Conservation (phyloP, 2,888 invertebrate genomes). For the Drosophila mettleri region DNA sequence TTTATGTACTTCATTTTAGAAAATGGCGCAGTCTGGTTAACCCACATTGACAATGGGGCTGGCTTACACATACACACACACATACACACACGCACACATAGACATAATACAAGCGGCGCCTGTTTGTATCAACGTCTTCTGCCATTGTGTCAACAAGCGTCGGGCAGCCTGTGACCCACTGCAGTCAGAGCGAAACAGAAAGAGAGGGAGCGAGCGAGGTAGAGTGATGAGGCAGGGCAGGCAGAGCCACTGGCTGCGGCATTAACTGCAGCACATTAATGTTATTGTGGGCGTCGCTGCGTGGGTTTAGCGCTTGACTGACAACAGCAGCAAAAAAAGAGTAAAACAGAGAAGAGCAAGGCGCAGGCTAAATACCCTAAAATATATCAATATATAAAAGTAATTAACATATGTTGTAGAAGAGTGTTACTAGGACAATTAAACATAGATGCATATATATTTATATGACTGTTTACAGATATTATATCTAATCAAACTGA, state of each 20-base stretch:
- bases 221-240: background rate
- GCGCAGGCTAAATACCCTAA: slow-evolving; percentile 1
- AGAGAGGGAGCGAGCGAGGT: background rate
- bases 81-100: slow-evolving; percentile 15
- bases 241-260: slow-evolving; percentile 40
- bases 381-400: background rate
- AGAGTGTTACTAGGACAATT: background rate
- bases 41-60: slow-evolving; percentile 72
- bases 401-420: no score
- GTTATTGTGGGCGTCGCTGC: slow-evolving; percentile 71
- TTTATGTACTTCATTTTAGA: slow-evolving; percentile 32
- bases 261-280: slow-evolving; percentile 79
- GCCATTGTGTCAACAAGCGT: slow-evolving; percentile 77
- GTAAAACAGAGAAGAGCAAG: slow-evolving; percentile 11
- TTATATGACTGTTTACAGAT: background rate
- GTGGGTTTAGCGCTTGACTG: slow-evolving; percentile 60
- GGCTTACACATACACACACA: slow-evolving; percentile 26
- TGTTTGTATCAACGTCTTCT: slow-evolving; percentile 53
- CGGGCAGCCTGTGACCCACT: slow-evolving; percentile 57
- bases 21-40: slow-evolving; percentile 74
- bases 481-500: background rate
- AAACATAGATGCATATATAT: no score
- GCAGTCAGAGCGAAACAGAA: slow-evolving; percentile 7
- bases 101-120: slow-evolving; percentile 30
- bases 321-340: slow-evolving; percentile 37